Percentiles rank a stretch among this genome's conserved stretches.
Conservation (phyloP, 2,888 invertebrate genomes). For the Amaurobius ferox region DNA sequence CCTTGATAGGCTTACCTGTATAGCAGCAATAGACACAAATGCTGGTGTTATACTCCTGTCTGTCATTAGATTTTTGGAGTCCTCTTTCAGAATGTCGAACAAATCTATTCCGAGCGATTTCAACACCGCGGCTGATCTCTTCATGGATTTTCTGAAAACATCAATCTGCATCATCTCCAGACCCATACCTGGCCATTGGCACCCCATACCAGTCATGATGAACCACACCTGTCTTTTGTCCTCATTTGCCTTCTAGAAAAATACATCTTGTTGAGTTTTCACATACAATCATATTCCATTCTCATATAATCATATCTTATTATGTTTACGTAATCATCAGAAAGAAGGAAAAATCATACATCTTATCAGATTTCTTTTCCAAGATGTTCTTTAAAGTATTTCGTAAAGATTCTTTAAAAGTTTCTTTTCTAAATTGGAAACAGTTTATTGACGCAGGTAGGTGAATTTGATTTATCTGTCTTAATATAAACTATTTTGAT, state of each 20-base stretch:
- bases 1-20: slow-evolving; percentile 80
- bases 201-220: slow-evolving; percentile 93
- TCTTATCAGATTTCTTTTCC: no score
- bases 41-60: slow-evolving; percentile 37
- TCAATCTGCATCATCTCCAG: slow-evolving; percentile 46
- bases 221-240: slow-evolving; percentile 88
- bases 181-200: slow-evolving; percentile 67
- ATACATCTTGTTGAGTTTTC: no score
- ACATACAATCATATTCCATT: no score
- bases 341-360: no score
- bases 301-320: no score
- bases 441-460: no score
- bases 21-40: slow-evolving; percentile 80
- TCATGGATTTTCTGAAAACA: slow-evolving; percentile 82
- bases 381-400: no score
- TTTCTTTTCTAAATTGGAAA: no score
- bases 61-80: slow-evolving; percentile 82
- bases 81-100: slow-evolving; percentile 87
- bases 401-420: no score
- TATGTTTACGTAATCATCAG: no score
- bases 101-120: slow-evolving; percentile 89
- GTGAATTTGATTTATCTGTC: no score
- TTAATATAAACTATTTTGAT: no score
- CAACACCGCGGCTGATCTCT: slow-evolving; percentile 86
- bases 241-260: slow-evolving; percentile 39